phyloP scores from a whole-genome alignment of 2,113 vertebrate species.

The Hepsetus odoe region DNA sequence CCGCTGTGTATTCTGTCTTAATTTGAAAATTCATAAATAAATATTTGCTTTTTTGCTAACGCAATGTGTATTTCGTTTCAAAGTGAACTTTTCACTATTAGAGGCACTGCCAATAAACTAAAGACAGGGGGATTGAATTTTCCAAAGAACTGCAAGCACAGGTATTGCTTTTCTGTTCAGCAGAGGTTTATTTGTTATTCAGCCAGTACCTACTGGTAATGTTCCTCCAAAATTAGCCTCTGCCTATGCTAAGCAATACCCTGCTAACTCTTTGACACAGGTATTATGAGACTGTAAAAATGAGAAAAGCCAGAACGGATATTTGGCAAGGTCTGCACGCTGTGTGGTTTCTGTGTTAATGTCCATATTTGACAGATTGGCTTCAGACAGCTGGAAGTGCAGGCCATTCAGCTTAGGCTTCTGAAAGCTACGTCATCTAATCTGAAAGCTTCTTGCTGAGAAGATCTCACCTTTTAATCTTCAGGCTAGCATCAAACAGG shows the following conservation, averaged over 20 bases:
- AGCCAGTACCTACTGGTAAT: background rate
- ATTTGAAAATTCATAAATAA: too few relatives aligned
- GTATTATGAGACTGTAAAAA: constrained; percentile 38
- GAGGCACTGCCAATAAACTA: too few relatives aligned
- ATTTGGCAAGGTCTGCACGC: constrained; percentile 57
- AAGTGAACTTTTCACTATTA: too few relatives aligned
- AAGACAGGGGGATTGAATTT: too few relatives aligned
- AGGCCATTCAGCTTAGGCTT: constrained; percentile 2
- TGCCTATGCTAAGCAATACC: constrained; percentile 33
- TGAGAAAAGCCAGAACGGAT: constrained; percentile 53
- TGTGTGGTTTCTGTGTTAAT: constrained; percentile 67
- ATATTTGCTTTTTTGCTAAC: too few relatives aligned
- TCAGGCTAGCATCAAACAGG: background rate
- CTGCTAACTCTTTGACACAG: constrained; percentile 23
- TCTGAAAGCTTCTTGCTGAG: constrained; percentile 62
- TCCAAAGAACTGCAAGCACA: background rate
- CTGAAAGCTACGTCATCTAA: constrained; percentile 55
- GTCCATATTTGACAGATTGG: constrained; percentile 75
- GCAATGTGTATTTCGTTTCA: too few relatives aligned
- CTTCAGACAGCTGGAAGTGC: constrained; percentile 69
- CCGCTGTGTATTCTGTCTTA: too few relatives aligned
- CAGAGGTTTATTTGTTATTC: background rate
- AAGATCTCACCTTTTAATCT: constrained; percentile 26
- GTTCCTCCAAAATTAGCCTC: constrained; percentile 36
- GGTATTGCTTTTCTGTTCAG: background rate